A percentile compares a stretch with the other conserved stretches of the same genome.
These are phyloP conservation scores for Meta bourneti DNA, from an alignment of 2,888 invertebrate species.

Conservation along the genomic window DNA sequence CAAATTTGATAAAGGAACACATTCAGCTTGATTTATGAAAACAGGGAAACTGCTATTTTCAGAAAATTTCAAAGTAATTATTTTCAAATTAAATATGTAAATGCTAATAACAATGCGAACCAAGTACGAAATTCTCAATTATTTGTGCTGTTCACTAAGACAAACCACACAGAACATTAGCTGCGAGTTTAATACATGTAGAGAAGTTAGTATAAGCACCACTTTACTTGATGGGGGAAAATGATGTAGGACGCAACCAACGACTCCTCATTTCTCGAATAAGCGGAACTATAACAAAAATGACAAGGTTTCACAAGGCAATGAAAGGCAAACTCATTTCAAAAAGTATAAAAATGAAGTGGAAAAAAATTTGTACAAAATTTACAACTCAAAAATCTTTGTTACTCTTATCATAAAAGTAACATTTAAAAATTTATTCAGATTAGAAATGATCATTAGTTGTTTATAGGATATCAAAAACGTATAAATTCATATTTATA, in stretches of 20 bases:
- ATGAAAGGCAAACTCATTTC: too few species aligned
- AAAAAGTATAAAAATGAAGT: neutral
- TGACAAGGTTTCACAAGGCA: neutral
- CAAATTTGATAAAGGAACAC: neutral
- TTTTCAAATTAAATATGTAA: neutral
- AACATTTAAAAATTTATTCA: too few species aligned
- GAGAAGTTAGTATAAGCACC: neutral
- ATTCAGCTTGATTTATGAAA: neutral
- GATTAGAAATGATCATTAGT: too few species aligned
- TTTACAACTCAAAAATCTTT: neutral
- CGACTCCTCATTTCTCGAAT: slow-evolving; percentile 95
- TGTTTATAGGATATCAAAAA: too few species aligned
- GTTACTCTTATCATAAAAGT: too few species aligned
- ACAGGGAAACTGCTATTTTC: neutral
- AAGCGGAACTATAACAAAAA: slow-evolving; percentile 87
- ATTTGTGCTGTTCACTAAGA: slow-evolving; percentile 27
- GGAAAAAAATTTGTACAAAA: neutral
- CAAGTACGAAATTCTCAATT: neutral
- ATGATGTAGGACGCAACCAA: slow-evolving; percentile 77
- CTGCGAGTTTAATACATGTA: slow-evolving; percentile 23
- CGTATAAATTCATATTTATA: too few species aligned
- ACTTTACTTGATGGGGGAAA: slow-evolving; percentile 77
- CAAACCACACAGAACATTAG: slow-evolving; percentile 38
- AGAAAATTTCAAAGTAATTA: neutral
- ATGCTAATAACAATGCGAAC: neutral